phyloP scores from a whole-genome alignment of 2,113 vertebrate genomes.

The Anser brachyrhynchus region DNA sequence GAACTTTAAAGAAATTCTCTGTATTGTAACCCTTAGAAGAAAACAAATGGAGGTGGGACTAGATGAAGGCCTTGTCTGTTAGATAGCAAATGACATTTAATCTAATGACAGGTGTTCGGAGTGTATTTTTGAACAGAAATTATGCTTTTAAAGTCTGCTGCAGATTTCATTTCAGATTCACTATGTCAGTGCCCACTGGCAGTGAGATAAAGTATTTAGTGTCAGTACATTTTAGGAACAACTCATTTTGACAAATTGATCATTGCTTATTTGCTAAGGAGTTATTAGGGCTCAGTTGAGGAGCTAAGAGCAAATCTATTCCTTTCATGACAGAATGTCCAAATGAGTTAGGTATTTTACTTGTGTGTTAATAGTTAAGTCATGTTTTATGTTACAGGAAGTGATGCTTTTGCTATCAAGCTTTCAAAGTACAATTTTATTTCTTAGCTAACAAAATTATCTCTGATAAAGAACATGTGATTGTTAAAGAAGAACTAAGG shows the following conservation, averaged over 20 bases:
- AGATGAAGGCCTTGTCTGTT: not conserved
- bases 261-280: constrained; percentile 26
- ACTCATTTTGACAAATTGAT: constrained; percentile 55
- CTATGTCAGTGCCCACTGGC: not conserved
- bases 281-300: not conserved
- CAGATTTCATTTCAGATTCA: not conserved
- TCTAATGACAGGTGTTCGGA: not conserved
- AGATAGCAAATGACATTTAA: not conserved
- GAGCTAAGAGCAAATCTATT: constrained; percentile 47
- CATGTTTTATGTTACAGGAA: constrained; percentile 38
- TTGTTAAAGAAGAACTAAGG: not conserved
- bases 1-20: not conserved
- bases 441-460: constrained; percentile 28
- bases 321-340: constrained; percentile 10
- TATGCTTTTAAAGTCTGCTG: not conserved
- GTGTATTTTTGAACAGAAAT: not conserved
- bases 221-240: not conserved
- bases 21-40: constrained; percentile 3
- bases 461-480: constrained; percentile 46
- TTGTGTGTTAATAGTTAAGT: constrained; percentile 20
- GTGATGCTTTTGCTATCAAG: constrained; percentile 33
- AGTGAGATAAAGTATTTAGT: not conserved
- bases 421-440: constrained; percentile 38
- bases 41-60: constrained; percentile 18
- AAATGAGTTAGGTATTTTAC: constrained; percentile 24